Evolutionary conservation across 2,113 vertebrate species (phyloP).

Genomic region (Eleginops maclovinus): DNA sequence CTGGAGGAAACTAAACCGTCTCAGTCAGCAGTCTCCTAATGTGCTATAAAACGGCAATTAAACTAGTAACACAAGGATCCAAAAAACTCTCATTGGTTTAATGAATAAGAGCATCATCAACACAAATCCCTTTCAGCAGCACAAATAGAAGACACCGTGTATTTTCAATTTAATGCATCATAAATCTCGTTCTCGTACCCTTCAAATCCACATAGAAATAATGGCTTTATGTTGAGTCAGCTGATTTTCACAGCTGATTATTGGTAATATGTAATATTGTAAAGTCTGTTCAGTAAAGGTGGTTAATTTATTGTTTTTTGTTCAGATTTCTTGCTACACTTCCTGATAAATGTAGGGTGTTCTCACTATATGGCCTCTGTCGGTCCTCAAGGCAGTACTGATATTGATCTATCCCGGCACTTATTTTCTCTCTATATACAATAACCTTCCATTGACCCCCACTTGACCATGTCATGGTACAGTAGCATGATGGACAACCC

Average conservation of each 20-base stretch:
- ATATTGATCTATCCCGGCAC: constrained; percentile 20
- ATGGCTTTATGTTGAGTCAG: constrained; percentile 25
- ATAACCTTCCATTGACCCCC: constrained; percentile 27
- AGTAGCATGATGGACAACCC: constrained; percentile 17
- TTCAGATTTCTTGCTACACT: neutral
- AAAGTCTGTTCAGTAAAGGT: neutral
- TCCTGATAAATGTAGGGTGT: neutral
- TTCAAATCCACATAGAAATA: constrained; percentile 11
- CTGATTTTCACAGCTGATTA: constrained; percentile 30
- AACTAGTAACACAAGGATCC: constrained; percentile 17
- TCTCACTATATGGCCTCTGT: neutral
- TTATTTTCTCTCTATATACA: neutral
- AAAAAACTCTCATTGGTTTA: constrained; percentile 11
- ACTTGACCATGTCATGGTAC: constrained; percentile 17
- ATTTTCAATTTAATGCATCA: constrained; percentile 55
- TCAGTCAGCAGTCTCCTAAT: constrained; percentile 55
- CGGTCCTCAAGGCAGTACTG: neutral
- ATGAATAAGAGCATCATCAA: constrained; percentile 23
- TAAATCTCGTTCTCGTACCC: constrained; percentile 40
- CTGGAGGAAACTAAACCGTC: constrained; percentile 1
- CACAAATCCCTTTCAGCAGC: constrained; percentile 15
- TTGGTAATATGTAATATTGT: neutral
- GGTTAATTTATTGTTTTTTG: neutral
- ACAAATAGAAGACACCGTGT: neutral
- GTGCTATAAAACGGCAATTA: constrained; percentile 41